Conservation (phyloP, 37 sponge, comb jelly and placozoan species). For the Spongilla lacustris region DNA sequence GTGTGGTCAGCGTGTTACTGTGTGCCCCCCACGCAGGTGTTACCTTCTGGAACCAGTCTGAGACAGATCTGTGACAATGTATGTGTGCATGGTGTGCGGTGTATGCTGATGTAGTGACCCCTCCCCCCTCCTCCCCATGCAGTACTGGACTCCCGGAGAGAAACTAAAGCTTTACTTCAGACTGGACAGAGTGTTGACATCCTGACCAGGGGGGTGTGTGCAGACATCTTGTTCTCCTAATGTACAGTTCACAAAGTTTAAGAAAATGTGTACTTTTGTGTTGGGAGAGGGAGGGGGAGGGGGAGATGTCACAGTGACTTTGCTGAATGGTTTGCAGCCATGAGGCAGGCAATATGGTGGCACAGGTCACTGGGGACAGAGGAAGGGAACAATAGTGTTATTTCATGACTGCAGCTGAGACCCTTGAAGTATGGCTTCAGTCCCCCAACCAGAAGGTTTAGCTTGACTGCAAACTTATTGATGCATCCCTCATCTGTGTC, state of each 20-base stretch:
- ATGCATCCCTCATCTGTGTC: constrained; percentile 51
- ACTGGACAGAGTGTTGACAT: neutral
- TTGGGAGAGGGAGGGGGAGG: neutral
- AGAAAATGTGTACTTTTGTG: neutral
- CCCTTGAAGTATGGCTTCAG: constrained; percentile 77
- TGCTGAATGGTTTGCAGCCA: constrained; percentile 67
- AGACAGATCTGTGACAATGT: constrained; percentile 40
- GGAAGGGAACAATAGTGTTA: constrained; percentile 78
- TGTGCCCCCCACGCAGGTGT: neutral
- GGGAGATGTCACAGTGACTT: neutral
- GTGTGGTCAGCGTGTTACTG: neutral
- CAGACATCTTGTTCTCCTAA: neutral
- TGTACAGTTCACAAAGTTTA: neutral
- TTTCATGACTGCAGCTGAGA: constrained; percentile 74
- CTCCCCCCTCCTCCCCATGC: neutral
- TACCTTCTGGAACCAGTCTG: neutral
- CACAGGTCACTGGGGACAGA: constrained; percentile 54
- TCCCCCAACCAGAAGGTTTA: constrained; percentile 58
- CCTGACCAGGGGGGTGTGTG: neutral
- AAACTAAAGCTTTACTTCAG: constrained; percentile 68
- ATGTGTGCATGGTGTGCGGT: neutral
- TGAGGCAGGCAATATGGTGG: constrained; percentile 52
- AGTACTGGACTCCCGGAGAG: constrained; percentile 70
- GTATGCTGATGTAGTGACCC: neutral
- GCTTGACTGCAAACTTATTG: constrained; percentile 60